Conservation (phyloP, 2,113 vertebrate species). For the Ctenodactylus gundi region DNA sequence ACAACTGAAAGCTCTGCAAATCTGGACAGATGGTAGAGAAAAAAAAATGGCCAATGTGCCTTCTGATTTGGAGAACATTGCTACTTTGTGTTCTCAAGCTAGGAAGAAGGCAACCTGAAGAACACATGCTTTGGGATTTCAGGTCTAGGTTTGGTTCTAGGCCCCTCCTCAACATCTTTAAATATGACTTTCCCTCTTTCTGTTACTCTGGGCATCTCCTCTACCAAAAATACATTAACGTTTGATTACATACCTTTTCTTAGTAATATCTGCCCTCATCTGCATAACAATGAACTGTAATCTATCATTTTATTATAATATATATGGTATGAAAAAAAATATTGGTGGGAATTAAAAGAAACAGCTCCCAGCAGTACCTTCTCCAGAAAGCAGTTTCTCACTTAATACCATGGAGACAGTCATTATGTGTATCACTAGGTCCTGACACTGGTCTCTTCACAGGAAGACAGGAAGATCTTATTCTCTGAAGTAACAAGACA, state of each 20-base stretch:
- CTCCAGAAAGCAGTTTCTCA: not conserved
- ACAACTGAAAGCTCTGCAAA: not conserved
- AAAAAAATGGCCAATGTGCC: not conserved
- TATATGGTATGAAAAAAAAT: not conserved
- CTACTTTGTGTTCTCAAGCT: not conserved
- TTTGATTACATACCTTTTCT: not conserved
- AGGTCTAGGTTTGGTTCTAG: not conserved
- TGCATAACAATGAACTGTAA: not conserved
- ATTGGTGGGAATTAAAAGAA: not conserved
- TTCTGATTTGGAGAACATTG: not conserved
- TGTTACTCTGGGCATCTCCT: not conserved
- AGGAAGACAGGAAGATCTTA: not conserved
- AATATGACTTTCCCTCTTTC: not conserved
- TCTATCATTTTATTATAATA: not conserved
- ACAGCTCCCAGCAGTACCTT: not conserved
- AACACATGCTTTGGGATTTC: not conserved
- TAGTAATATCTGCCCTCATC: not conserved
- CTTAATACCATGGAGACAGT: not conserved
- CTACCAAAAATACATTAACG: not conserved
- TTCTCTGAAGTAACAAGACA: not conserved
- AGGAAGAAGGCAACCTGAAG: not conserved
- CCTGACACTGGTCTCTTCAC: not conserved
- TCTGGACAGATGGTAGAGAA: fast-evolving
- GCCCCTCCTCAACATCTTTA: not conserved
- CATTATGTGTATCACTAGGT: not conserved